These are phyloP conservation scores for Euborellia annulipes DNA, from an alignment of 1,140 invertebrate genomes.

Conservation along the genomic window DNA sequence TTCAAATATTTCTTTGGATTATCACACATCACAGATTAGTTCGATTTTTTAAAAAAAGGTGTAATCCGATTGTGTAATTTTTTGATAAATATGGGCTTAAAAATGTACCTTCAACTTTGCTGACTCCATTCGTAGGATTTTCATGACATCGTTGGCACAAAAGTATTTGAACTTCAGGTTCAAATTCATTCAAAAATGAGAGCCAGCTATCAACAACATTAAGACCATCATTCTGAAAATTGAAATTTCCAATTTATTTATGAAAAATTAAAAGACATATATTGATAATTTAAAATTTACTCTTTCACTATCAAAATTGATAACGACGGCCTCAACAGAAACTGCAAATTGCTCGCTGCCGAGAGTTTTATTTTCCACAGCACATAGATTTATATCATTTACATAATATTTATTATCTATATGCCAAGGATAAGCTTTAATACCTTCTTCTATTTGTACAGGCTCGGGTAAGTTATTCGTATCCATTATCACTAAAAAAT, in stretches of 20 bases:
- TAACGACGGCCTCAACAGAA: slow-evolving; percentile 38
- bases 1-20: no score
- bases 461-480: slow-evolving; percentile 27
- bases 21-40: no score
- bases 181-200: slow-evolving; percentile 32
- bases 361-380: slow-evolving; percentile 28
- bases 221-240: slow-evolving; percentile 30
- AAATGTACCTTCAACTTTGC: slow-evolving; percentile 16
- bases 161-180: slow-evolving; percentile 34
- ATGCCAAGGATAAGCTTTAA: slow-evolving; percentile 36
- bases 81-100: no score
- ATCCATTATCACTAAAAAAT: slow-evolving; percentile 25
- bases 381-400: slow-evolving; percentile 36
- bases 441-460: slow-evolving; percentile 23
- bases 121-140: slow-evolving; percentile 12
- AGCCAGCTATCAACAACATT: slow-evolving; percentile 29
- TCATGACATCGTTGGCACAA: slow-evolving; percentile 30
- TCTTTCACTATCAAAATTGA: slow-evolving; percentile 37
- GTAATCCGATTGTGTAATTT: no score
- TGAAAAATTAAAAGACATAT: neutral
- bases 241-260: no score
- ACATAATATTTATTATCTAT: slow-evolving; percentile 53
- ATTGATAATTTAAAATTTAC: slow-evolving; percentile 22
- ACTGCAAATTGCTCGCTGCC: slow-evolving; percentile 31
- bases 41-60: no score